Conservation (phyloP, 2,113 vertebrate genomes). For the Sinocyclocheilus anshuiensis region DNA sequence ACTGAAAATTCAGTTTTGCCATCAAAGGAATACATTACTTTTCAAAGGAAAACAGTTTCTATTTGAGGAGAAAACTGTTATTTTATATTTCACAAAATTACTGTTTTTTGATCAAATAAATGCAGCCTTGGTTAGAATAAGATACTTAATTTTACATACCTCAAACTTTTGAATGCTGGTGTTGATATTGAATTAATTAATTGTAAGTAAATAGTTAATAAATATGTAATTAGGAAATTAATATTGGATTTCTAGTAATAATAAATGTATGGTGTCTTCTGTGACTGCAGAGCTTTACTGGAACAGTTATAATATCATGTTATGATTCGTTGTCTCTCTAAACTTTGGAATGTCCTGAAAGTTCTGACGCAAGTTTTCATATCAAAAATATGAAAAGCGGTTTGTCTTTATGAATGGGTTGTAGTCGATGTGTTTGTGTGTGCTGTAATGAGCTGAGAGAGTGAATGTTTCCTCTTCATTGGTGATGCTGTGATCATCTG, state of each 20-base stretch:
- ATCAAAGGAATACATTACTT: background rate
- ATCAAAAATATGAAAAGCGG: background rate
- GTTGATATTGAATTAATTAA: background rate
- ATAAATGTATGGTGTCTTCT: background rate
- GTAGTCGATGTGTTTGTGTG: slow-evolving; percentile 35
- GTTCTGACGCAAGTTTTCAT: background rate
- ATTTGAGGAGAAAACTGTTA: background rate
- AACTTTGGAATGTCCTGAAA: background rate
- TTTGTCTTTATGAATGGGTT: background rate
- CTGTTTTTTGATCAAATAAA: background rate
- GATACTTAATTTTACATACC: background rate
- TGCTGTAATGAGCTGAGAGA: slow-evolving; percentile 45
- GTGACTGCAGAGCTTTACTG: background rate
- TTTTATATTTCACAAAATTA: background rate
- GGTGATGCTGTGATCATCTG: slow-evolving; percentile 72
- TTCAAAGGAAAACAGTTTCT: background rate
- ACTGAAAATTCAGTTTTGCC: background rate
- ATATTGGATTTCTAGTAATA: background rate
- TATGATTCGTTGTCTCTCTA: background rate
- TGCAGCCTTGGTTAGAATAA: background rate
- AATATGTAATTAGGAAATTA: background rate
- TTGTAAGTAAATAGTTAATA: background rate
- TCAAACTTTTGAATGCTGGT: background rate
- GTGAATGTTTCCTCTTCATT: slow-evolving; percentile 76
- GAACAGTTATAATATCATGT: background rate